Base-by-base conservation (phyloP, 1,140 invertebrate species). In the Drosophila dunni region DNA sequence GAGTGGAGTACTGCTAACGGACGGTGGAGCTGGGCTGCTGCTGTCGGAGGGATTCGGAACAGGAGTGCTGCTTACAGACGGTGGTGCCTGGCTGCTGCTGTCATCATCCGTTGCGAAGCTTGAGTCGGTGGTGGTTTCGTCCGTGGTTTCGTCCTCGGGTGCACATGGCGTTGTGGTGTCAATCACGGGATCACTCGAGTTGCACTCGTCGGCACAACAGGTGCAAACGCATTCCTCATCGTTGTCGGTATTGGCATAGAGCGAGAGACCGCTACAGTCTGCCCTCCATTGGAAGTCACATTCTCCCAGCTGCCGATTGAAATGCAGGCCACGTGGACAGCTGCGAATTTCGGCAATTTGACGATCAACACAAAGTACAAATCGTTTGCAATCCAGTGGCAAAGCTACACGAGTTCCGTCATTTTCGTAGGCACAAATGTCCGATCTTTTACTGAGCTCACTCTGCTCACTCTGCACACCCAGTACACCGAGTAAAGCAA, bases 211-310 rank as follows among this genome's bases (percentile, higher is more conserved):
- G 7, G 56, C 79, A 38, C 83, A 88, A 29, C 83, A 88, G 1
- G 67, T 75, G 57, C 83, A 88, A 13, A 46, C 48, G 36, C 83
- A 88, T 7, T 70, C 67, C 7, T 73, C 77, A 11, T 58, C 64
- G 8, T 1, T n/a, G 9, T 24, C 24, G 9, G 53, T 20, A 24
- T 7, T 57, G n/a, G 62, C 78, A 15, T 81, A 81, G 4, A 73
- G 45, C 3, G 50, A 62, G 0, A 80, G 44, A 10, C 64, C 64
- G 7, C 44, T 51, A 53, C 83, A 88, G 7, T 66, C 79, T 13
- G 84, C 83, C 24, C 83, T 67, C 84, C 83, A 89, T 42, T 89
- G 84, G 24, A 80, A 88, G 17, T 88, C 83, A 17, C 83, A 88
- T 50, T 88, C 83, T 1, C 79, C 50, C 11, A 88, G 38, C 11